These are phyloP conservation scores for Lasioglossum leucozonium DNA, from an alignment of 2,888 invertebrate species.

Conservation along the genomic window DNA sequence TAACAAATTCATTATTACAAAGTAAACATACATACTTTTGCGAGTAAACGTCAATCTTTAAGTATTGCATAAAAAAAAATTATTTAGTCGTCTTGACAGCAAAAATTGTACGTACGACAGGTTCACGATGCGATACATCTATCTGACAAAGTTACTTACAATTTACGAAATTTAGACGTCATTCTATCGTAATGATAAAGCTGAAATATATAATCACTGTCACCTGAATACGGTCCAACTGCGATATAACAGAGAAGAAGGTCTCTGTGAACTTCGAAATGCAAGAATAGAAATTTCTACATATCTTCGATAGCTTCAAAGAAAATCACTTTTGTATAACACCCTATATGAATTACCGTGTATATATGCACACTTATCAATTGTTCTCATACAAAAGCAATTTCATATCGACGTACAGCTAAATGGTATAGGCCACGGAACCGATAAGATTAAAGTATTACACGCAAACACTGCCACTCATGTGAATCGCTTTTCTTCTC, in stretches of 20 bases:
- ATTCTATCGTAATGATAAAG: neutral
- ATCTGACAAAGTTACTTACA: neutral
- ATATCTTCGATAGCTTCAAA: neutral
- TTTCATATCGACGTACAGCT: conserved; percentile 5
- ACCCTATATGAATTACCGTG: conserved; percentile 4
- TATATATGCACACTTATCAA: conserved; percentile 30
- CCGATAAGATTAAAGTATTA: conserved; percentile 42
- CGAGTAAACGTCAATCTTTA: neutral
- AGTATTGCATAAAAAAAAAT: neutral
- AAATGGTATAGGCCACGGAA: neutral
- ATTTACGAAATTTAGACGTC: neutral
- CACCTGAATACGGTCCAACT: neutral
- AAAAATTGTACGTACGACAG: neutral
- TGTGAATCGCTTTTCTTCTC: conserved; percentile 23
- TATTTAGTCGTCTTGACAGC: neutral
- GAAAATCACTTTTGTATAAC: conserved; percentile 3
- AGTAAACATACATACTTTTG: neutral
- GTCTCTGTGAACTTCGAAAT: neutral
- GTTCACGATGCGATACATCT: neutral
- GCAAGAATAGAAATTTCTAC: conserved; percentile 1
- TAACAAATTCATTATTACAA: neutral
- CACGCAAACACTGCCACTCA: conserved; percentile 20
- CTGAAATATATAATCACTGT: neutral
- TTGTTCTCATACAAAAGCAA: conserved; percentile 14
- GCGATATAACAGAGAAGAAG: neutral